These are phyloP conservation scores for Amniataba percoides DNA, from an alignment of 2,797 vertebrate species.

Conservation along the genomic window DNA sequence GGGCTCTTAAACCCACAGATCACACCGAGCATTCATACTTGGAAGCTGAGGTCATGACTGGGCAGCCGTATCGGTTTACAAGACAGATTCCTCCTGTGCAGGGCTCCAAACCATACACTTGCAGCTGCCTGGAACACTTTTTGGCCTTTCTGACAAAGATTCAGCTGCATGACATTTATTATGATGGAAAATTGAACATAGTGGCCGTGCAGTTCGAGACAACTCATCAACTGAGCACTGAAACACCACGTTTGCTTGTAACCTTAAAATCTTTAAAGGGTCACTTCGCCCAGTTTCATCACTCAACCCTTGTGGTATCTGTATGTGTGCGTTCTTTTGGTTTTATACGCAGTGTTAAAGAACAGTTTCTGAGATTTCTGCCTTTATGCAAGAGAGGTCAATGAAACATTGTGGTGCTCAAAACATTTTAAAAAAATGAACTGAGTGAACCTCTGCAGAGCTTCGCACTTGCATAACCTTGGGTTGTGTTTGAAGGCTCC, in stretches of 20 bases:
- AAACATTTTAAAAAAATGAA: background rate
- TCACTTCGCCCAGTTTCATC: slow-evolving; percentile 17
- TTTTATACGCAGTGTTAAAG: slow-evolving; percentile 6
- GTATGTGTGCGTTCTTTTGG: slow-evolving; percentile 8
- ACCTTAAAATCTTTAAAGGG: slow-evolving; percentile 18
- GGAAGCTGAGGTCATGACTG: slow-evolving; percentile 84
- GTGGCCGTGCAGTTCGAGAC: slow-evolving; percentile 20
- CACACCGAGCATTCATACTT: slow-evolving; percentile 79
- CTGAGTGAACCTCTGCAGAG: background rate
- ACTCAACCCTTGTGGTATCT: slow-evolving; percentile 16
- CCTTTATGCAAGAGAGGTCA: background rate
- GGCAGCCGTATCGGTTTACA: slow-evolving; percentile 82
- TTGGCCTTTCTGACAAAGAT: slow-evolving; percentile 44
- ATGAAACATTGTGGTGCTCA: background rate
- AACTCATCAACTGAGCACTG: slow-evolving; percentile 19
- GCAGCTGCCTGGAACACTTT: slow-evolving; percentile 63
- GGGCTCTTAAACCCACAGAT: slow-evolving; percentile 73
- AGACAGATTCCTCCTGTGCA: slow-evolving; percentile 76
- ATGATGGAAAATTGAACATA: slow-evolving; percentile 51
- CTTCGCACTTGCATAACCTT: background rate
- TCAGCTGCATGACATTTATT: slow-evolving; percentile 59
- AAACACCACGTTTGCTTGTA: slow-evolving; percentile 5
- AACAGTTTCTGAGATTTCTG: background rate
- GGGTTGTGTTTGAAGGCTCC: background rate
- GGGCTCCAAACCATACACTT: slow-evolving; percentile 57